phyloP scores from a whole-genome alignment of 2,888 invertebrate genomes.

The Heliconius aoede region DNA sequence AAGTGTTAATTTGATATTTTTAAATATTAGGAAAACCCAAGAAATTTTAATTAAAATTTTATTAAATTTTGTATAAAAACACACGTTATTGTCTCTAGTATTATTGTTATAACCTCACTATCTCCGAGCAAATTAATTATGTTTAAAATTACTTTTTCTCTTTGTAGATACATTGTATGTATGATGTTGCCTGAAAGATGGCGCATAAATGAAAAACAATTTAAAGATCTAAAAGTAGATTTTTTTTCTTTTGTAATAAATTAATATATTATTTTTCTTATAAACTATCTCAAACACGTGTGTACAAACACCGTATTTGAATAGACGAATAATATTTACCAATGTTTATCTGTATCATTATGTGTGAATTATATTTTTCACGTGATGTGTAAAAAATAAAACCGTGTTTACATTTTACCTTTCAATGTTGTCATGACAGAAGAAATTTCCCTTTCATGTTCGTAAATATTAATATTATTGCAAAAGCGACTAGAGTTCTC shows the following conservation, averaged over 20 bases:
- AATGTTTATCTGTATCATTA: background rate
- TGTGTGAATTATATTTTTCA: background rate
- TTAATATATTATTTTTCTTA: slow-evolving; percentile 19
- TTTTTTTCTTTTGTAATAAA: slow-evolving; percentile 12
- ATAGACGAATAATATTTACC: slow-evolving; percentile 6
- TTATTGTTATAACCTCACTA: background rate
- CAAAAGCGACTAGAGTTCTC: no score
- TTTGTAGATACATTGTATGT: slow-evolving; percentile 13
- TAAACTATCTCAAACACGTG: slow-evolving; percentile 3
- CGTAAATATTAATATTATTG: no score
- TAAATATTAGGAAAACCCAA: background rate
- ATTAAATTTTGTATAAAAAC: background rate
- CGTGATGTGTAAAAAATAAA: background rate
- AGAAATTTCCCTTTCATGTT: no score
- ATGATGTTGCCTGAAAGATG: background rate
- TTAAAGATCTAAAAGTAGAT: slow-evolving; percentile 3
- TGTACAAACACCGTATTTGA: background rate
- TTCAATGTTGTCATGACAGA: no score
- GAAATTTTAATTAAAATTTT: background rate
- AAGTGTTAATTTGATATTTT: no score
- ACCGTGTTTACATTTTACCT: background rate
- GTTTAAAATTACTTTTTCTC: slow-evolving; percentile 23
- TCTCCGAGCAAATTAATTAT: slow-evolving; percentile 7
- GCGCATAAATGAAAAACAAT: background rate
- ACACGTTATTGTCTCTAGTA: background rate